Base-by-base conservation (phyloP, 2,888 invertebrate species). In the Hipparchia semele region DNA sequence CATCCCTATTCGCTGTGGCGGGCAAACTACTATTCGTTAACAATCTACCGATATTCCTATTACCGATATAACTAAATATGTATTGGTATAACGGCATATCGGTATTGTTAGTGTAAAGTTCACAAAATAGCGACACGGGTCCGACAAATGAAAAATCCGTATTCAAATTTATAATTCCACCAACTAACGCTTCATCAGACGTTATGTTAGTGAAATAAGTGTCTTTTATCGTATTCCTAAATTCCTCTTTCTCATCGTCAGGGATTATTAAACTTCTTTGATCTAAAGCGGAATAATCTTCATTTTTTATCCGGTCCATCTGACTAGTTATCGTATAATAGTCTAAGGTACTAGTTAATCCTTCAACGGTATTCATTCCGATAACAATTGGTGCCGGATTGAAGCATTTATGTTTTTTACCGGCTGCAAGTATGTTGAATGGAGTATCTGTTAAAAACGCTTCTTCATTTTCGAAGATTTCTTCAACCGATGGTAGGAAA, bases 281-380 rank as follows among this genome's bases (percentile, higher is more conserved):
- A 73, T 93, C 88, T 1, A 91, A 75, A 0, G 86, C 88, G 9
- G 90, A 85, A 58, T 83, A 87, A 67, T 94, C 91, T 77, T 90
- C 90, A 58, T 91, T 87, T 58, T 84, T 82, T 0, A 92, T 87
- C 76, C 92, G 81, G 33, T 92, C 87, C 82, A 90, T 88, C 79
- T 89, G 88, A 74, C 90, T 90, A 0, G 89, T 90, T 0, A 92
- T 86, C 0, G 91, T 90, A 54, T 88, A 83, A 70, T 89, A 90
- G 70, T 92, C 91, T 39, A 91, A 80, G 73, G 90, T 93, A 65
- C 89, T 88, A 0, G 92, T 88, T 0, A 95, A 76, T 0, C 95
- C 95, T 83, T 95, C 95, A 0, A 92, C 94, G 0, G 94, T 94
- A 68, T 93, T 95, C 0, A 95, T 83, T 0, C 95, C 95, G 76